Evolutionary conservation across 2,888 invertebrate genomes (phyloP).

Genomic region (Apocheima hispidaria): DNA sequence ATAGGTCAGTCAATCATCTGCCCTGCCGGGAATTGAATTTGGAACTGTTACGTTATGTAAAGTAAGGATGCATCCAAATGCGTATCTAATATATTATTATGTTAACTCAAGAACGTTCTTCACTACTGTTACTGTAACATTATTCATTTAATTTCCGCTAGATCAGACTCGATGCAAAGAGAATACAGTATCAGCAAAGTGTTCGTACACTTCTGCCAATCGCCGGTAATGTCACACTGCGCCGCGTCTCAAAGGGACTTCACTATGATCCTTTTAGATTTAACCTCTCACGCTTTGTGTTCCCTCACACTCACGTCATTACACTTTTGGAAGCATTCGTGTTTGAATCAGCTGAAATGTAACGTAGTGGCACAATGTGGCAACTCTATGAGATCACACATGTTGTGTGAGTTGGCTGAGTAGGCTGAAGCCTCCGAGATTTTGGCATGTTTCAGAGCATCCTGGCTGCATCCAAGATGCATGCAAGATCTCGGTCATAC

Average conservation of each 20-base stretch:
- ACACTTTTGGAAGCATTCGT: neutral
- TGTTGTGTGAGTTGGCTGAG: too few species aligned
- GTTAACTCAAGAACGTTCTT: too few species aligned
- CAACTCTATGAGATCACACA: too few species aligned
- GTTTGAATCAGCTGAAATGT: neutral
- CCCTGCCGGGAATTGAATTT: too few species aligned
- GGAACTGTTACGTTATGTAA: too few species aligned
- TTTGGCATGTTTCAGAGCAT: too few species aligned
- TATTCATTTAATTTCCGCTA: neutral
- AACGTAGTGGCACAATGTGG: neutral
- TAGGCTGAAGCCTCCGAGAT: too few species aligned
- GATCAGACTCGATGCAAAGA: neutral
- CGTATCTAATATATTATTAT: too few species aligned
- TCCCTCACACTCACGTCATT: neutral
- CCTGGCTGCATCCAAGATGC: too few species aligned
- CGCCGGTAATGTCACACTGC: slow-evolving; percentile 3
- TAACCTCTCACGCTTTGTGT: neutral
- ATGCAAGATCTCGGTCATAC: too few species aligned
- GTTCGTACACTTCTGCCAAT: slow-evolving; percentile 1
- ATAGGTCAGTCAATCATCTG: too few species aligned
- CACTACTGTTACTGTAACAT: neutral
- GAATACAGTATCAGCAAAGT: neutral
- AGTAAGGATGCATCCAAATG: too few species aligned
- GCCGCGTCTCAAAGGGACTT: slow-evolving; percentile 13
- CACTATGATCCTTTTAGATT: slow-evolving; percentile 10